Base-by-base conservation (phyloP, 2,888 invertebrate genomes). In the Leuctra nigra region DNA sequence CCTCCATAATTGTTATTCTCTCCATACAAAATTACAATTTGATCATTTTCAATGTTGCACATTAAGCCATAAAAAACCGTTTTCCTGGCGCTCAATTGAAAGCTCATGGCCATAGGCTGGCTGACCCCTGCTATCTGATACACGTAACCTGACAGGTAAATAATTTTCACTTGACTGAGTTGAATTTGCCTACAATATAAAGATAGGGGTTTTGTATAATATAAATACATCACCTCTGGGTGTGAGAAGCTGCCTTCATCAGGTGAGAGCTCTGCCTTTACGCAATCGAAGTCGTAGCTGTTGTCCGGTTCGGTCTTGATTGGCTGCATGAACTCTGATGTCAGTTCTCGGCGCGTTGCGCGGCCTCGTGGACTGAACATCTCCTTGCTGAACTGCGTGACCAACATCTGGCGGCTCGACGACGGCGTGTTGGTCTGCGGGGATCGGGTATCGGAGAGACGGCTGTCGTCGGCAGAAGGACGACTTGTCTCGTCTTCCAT, bases 401-500 rank as follows among this genome's bases (percentile, higher is more conserved):
- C 71, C n/a, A 80, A 68, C 61, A 74, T 73, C 11, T 57, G 53
- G 23, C 14, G 39, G 35, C 48, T 54, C 25, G 46, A 35, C 16
- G 38, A 44, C 48, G 53, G 56, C 13, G 44, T 41, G 18, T 36
- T 22, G 33, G 59, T 61, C 29, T 59, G 60, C 24, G 59, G 44
- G 1, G 82, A 81, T 68, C 79, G 81, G 11, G 81, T 82, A 64
- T 88, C 88, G 0, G 87, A 86, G 57, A 87, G 71, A 16, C 64
- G 61, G 63, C 85, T 86, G 64, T 89, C 87, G 62, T 83, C 86
- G 0, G 80, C 83, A 0, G 87, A 86, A 56, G 89, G 75, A 46
- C 82, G 79, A 62, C 87, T 88, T 24, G 78, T 83, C 54, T 70
- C 71, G 64, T 91, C 91, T 65, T 90, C 91, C 62, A 90, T 75